Evolutionary conservation across 2,888 invertebrate genomes (phyloP), one percentile per base, ranked within the genome.

Genomic region (Phlogophora meticulosa): DNA sequence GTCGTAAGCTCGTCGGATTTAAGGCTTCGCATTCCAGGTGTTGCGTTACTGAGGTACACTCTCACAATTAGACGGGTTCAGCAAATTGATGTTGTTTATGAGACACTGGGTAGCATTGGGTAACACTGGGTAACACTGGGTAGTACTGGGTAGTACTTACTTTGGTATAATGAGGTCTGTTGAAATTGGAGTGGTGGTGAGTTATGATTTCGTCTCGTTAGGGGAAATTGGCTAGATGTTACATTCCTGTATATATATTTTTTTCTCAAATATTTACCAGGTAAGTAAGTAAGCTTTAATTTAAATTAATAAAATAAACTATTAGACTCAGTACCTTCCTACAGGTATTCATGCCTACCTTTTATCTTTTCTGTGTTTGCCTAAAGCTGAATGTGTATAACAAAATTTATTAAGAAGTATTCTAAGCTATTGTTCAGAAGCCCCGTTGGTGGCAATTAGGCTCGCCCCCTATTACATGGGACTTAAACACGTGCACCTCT

Each of bases 11-110:
- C 70, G 81, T 78, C 61, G 85, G 85, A 88, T 88, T 87, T 88
- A 87, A 85, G 83, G 85, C 85, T 85, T 86, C 86, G 65, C 81
- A 83, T 87, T 85, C 80, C 83, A 88, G 87, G 86, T 88, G 90
- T 87, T 85, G 81, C 82, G 82, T 86, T 85, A 78, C 84, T 83
- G 78, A 62, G 75, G 72, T 82, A 80, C 68, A 80, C 80, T 75
- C 71, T 65, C 72, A 85, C 82, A 81, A 84, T 84, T 82, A 81
- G 76, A 80, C 59, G 67, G 64, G 70, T 73, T 80, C 66, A 49
- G 66, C 48, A 83, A 80, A 83, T 78, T 83, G 76, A 73, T 80
- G 78, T 78, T 81, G 80, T 85, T 83, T 85, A 85, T 76, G 74
- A 68, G 65, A 55, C 65, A 77, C 52, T 49, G 55, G 60, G 59